Conservation (phyloP, 2,888 invertebrate species). For the Agrochola litura region DNA sequence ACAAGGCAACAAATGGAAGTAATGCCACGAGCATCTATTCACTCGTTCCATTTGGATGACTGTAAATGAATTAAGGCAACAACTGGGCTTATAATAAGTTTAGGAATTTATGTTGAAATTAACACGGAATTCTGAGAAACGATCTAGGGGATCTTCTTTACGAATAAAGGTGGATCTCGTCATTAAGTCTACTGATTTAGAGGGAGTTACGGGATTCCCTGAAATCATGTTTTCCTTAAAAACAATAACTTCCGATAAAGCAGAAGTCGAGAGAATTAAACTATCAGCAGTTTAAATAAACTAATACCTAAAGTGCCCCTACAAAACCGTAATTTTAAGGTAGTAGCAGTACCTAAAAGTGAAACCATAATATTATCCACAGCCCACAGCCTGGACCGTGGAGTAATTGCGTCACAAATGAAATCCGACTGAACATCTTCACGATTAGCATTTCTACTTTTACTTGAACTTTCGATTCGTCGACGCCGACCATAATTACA, state of each 20-base stretch:
- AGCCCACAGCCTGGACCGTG: constrained; percentile 69
- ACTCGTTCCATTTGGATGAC: constrained; percentile 64
- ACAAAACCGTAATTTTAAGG: constrained; percentile 15
- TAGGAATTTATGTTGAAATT: constrained; percentile 40
- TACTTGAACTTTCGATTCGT: constrained; percentile 82
- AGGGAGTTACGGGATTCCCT: neutral
- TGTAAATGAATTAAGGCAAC: constrained; percentile 55
- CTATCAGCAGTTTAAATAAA: neutral
- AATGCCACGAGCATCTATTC: constrained; percentile 70
- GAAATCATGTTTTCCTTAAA: constrained; percentile 9
- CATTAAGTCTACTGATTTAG: neutral
- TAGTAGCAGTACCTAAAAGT: constrained; percentile 71
- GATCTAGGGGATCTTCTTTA: neutral
- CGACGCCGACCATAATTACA: constrained; percentile 68
- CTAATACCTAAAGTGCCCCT: neutral
- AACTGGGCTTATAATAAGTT: constrained; percentile 19
- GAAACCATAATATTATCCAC: constrained; percentile 72
- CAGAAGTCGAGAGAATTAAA: neutral
- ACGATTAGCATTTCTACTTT: constrained; percentile 83
- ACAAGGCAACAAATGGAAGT: constrained; percentile 65
- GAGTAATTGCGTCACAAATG: constrained; percentile 78
- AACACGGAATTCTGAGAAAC: constrained; percentile 5
- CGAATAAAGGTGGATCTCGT: neutral
- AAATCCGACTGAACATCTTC: constrained; percentile 74
- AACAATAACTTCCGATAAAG: constrained; percentile 4